Conservation (phyloP, 92 coral and sea anemone species). For the Epizoanthus rinbou region DNA sequence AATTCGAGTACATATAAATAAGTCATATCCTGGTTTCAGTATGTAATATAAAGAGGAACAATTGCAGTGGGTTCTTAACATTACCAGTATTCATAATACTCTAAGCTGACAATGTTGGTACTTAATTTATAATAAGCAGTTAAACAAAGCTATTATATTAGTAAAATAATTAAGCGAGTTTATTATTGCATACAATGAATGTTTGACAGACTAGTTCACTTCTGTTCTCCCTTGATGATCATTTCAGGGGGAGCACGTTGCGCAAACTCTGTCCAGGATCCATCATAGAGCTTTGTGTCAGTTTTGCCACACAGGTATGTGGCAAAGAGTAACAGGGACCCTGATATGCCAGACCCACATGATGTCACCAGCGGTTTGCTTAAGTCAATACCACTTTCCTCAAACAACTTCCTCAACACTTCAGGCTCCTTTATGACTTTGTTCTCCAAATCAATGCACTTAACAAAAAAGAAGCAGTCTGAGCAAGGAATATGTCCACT, state of each 20-base stretch:
- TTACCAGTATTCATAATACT: too few species aligned
- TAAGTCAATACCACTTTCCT: conserved; percentile 78
- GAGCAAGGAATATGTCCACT: conserved; percentile 90
- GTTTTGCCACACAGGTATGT: conserved; percentile 78
- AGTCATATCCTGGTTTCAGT: too few species aligned
- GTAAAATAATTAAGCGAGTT: too few species aligned
- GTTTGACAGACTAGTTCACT: neutral
- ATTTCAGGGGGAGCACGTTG: conserved; percentile 86
- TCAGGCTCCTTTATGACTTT: conserved; percentile 77
- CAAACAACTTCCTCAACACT: conserved; percentile 73
- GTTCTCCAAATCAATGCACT: conserved; percentile 67
- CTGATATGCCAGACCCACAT: conserved; percentile 94
- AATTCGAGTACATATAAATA: too few species aligned
- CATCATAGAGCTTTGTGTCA: conserved; percentile 88
- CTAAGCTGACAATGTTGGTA: too few species aligned
- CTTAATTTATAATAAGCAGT: too few species aligned
- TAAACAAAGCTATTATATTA: too few species aligned
- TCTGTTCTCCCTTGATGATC: conserved; percentile 41
- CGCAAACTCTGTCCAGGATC: conserved; percentile 95
- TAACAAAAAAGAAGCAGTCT: conserved; percentile 66
- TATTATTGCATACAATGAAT: too few species aligned
- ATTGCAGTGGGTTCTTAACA: too few species aligned
- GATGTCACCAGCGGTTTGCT: conserved; percentile 74
- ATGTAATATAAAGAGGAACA: too few species aligned
- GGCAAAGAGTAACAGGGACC: conserved; percentile 73